phyloP scores from a whole-genome alignment of 1,140 invertebrate genomes.

The Acromyrmex charruanus region DNA sequence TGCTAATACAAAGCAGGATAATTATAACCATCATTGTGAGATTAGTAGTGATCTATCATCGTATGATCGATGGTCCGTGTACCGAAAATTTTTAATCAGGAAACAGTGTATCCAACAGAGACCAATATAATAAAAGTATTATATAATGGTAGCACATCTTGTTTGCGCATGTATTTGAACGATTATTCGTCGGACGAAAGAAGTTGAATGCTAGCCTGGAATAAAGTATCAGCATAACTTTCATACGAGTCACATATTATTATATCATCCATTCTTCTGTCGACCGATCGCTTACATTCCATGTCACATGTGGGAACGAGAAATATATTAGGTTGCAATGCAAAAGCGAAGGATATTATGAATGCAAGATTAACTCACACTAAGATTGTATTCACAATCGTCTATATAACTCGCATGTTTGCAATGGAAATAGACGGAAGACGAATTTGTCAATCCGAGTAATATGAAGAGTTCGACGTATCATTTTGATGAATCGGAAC shows the following conservation, averaged over 20 bases:
- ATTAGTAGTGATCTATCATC: conserved; percentile 33
- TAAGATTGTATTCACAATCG: conserved; percentile 30
- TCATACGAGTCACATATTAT: conserved; percentile 2
- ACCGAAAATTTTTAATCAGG: background rate
- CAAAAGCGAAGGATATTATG: background rate
- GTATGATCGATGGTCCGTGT: background rate
- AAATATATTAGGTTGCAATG: conserved; percentile 40
- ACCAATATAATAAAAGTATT: background rate
- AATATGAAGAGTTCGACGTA: conserved; percentile 10
- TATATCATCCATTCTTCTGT: conserved; percentile 30
- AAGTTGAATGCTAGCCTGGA: conserved; percentile 10
- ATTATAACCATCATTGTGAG: background rate
- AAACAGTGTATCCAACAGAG: background rate
- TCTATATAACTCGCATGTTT: background rate
- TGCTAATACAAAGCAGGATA: conserved; percentile 37
- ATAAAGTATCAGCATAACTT: conserved; percentile 33
- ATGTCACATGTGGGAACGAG: conserved; percentile 26
- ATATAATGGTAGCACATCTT: background rate
- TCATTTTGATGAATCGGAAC: background rate
- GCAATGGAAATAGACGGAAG: background rate
- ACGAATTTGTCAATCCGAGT: background rate
- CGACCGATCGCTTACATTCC: conserved; percentile 53
- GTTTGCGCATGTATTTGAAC: conserved; percentile 10
- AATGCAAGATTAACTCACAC: conserved; percentile 20
- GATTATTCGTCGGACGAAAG: background rate